Conservation (phyloP, 2,113 vertebrate species). For the Nannobrachium achirus region DNA sequence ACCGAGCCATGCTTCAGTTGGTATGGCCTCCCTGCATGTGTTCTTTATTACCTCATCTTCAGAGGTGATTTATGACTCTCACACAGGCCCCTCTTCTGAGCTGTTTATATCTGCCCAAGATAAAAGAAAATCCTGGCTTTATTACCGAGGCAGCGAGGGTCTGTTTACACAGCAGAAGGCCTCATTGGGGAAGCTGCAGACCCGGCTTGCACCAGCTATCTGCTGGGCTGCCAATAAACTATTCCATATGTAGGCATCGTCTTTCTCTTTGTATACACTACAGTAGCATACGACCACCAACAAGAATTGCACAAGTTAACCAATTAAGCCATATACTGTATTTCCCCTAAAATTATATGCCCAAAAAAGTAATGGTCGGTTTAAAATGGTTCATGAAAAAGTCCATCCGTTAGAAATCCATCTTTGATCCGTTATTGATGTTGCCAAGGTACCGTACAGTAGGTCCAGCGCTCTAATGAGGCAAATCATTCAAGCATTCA, state of each 20-base stretch:
- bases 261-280: conserved; percentile 1
- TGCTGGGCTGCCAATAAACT: conserved; percentile 43
- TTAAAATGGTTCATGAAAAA: neutral
- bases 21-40: conserved; percentile 38
- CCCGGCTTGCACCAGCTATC: conserved; percentile 39
- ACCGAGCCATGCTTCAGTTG: conserved; percentile 28
- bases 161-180: conserved; percentile 59
- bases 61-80: conserved; percentile 59
- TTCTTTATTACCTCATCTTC: conserved; percentile 70
- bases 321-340: no score
- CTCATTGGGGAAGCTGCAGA: conserved; percentile 38
- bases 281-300: no score
- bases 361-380: no score
- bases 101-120: conserved; percentile 68
- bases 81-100: conserved; percentile 54
- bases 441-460: no score
- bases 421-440: no score
- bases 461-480: no score
- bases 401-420: no score
- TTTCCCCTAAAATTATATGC: no score
- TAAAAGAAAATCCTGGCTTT: conserved; percentile 72
- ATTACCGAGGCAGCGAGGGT: conserved; percentile 54
- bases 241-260: conserved; percentile 26
- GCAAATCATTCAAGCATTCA: neutral
- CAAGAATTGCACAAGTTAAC: no score